phyloP scores from a whole-genome alignment of 2,797 vertebrate species.

The Darevskia mixta region DNA sequence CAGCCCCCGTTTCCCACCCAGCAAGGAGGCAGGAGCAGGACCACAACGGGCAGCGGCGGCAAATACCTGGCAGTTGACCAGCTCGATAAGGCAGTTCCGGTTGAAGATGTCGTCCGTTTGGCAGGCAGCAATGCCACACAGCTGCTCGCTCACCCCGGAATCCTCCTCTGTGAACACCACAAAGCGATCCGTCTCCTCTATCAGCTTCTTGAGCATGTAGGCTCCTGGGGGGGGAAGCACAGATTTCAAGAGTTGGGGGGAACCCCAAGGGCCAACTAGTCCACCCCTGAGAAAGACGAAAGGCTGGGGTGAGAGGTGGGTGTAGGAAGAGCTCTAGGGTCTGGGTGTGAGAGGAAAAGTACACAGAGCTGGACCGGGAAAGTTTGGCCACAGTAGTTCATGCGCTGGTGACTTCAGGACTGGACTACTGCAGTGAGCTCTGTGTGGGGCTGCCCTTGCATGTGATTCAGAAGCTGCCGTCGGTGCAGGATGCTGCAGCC shows the following conservation, averaged over 20 bases:
- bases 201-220: conserved; percentile 97
- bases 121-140: conserved; percentile 95
- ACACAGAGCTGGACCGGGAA: too few species aligned
- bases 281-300: background rate
- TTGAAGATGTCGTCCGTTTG: conserved; percentile 96
- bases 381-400: background rate
- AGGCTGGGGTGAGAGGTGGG: background rate
- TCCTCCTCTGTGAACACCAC: conserved; percentile 99
- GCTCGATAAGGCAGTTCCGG: conserved; percentile 97
- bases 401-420: too few species aligned
- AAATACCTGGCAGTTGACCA: conserved; percentile 96
- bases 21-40: too few species aligned
- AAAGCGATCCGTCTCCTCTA: conserved; percentile 97
- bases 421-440: too few species aligned
- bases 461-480: too few species aligned
- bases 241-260: too few species aligned
- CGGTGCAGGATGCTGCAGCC: too few species aligned
- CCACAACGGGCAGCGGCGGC: too few species aligned
- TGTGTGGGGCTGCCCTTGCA: too few species aligned
- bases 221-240: conserved; percentile 80
- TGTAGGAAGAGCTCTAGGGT: too few species aligned
- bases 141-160: conserved; percentile 93
- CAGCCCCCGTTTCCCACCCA: too few species aligned
- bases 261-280: too few species aligned
- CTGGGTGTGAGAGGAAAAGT: background rate